A percentile compares a stretch with the other conserved stretches of the same genome.
These are phyloP conservation scores for Acanthosepion esculentum DNA, from an alignment of 2,888 invertebrate species.

Conservation along the genomic window DNA sequence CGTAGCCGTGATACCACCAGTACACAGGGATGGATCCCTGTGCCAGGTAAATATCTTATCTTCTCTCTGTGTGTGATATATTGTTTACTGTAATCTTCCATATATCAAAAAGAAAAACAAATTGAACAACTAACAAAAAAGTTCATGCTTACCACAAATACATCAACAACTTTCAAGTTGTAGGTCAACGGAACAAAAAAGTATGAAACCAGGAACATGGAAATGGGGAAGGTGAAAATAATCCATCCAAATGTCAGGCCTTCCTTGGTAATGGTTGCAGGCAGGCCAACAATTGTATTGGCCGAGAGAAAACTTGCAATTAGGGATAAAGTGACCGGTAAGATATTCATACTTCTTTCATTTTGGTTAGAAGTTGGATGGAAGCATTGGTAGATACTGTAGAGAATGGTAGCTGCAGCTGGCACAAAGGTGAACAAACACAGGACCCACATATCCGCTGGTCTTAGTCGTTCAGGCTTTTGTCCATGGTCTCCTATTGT, in stretches of 20 bases:
- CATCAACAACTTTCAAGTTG: background rate
- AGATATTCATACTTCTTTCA: background rate
- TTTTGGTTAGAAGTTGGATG: background rate
- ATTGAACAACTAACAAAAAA: background rate
- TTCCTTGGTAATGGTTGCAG: background rate
- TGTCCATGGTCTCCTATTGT: background rate
- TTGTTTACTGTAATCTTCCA: background rate
- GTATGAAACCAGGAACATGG: background rate
- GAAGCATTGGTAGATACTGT: background rate
- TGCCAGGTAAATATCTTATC: no score
- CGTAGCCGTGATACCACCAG: no score
- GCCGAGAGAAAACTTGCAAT: conserved; percentile 39
- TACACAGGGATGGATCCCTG: no score
- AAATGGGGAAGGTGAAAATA: conserved; percentile 12
- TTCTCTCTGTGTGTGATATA: background rate
- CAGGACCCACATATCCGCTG: background rate
- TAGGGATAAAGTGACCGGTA: background rate
- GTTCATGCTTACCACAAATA: conserved; percentile 39
- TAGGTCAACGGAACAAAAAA: conserved; percentile 40
- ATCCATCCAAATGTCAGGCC: conserved; percentile 38
- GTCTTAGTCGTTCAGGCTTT: background rate
- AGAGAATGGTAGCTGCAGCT: background rate
- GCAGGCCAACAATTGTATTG: conserved; percentile 24
- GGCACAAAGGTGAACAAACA: background rate
- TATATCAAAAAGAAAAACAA: background rate